Conservation (phyloP, 1,140 invertebrate species). For the Brachionus sp. region DNA sequence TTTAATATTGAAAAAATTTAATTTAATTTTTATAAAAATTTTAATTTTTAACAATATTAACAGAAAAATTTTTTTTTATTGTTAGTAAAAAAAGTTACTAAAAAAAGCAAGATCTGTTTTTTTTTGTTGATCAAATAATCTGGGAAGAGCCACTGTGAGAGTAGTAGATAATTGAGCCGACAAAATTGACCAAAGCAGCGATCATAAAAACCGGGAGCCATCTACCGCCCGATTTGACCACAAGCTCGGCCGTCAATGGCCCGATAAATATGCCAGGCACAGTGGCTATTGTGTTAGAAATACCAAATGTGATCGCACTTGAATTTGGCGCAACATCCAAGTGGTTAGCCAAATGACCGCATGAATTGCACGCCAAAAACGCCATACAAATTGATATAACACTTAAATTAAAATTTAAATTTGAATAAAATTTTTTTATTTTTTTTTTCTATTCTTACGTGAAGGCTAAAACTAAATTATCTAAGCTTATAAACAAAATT, state of each 20-base stretch:
- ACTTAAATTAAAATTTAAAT: constrained; percentile 55
- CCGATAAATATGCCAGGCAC: constrained; percentile 75
- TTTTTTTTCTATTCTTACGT: constrained; percentile 62
- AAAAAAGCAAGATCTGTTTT: background rate
- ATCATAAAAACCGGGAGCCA: constrained; percentile 75
- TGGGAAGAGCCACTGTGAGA: constrained; percentile 42
- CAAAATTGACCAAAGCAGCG: constrained; percentile 71
- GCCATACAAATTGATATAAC: constrained; percentile 75
- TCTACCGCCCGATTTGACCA: constrained; percentile 68
- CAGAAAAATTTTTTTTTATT: background rate
- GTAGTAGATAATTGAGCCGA: constrained; percentile 70
- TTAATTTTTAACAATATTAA: background rate
- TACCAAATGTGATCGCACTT: constrained; percentile 74
- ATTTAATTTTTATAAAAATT: too few relatives aligned
- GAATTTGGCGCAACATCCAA: constrained; percentile 75
- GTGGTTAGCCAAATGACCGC: constrained; percentile 75
- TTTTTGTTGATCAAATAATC: background rate
- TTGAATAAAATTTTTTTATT: background rate
- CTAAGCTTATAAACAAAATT: constrained; percentile 70
- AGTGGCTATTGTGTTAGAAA: constrained; percentile 75
- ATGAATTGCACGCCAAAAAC: constrained; percentile 72
- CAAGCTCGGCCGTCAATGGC: constrained; percentile 73
- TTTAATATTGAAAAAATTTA: too few relatives aligned
- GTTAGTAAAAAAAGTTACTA: background rate
- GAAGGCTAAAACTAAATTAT: constrained; percentile 69